Conservation (phyloP, 2,888 invertebrate genomes). For the Habrosyne pyritoides region DNA sequence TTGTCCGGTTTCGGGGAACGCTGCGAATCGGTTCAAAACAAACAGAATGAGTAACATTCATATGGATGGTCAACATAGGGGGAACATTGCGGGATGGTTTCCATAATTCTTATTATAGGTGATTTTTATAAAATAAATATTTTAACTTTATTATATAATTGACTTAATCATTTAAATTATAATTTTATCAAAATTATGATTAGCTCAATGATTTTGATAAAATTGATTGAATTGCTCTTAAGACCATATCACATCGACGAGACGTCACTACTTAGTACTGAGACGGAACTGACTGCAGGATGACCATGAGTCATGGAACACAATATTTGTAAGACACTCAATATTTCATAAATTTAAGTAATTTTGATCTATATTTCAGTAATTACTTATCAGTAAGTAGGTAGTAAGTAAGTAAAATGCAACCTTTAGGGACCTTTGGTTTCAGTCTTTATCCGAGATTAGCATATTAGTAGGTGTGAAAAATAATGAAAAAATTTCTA, state of each 20-base stretch:
- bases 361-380: too few relatives aligned
- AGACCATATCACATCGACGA: background rate
- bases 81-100: background rate
- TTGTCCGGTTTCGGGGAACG: slow-evolving; percentile 53
- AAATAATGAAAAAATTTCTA: background rate
- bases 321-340: too few relatives aligned
- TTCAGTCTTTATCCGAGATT: background rate
- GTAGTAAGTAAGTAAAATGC: too few relatives aligned
- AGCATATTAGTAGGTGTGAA: background rate
- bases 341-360: too few relatives aligned
- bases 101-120: background rate
- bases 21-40: slow-evolving; percentile 15
- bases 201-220: too few relatives aligned
- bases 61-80: background rate
- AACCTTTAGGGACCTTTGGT: too few relatives aligned
- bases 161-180: background rate
- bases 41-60: slow-evolving; percentile 16
- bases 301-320: background rate
- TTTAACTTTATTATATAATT: background rate
- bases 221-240: too few relatives aligned
- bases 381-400: too few relatives aligned
- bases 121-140: too few relatives aligned
- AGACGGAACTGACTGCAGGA: background rate
- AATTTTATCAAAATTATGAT: background rate
- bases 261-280: background rate